These are phyloP conservation scores for Ischnura elegans DNA, from an alignment of 2,888 invertebrate species.

Conservation along the genomic window DNA sequence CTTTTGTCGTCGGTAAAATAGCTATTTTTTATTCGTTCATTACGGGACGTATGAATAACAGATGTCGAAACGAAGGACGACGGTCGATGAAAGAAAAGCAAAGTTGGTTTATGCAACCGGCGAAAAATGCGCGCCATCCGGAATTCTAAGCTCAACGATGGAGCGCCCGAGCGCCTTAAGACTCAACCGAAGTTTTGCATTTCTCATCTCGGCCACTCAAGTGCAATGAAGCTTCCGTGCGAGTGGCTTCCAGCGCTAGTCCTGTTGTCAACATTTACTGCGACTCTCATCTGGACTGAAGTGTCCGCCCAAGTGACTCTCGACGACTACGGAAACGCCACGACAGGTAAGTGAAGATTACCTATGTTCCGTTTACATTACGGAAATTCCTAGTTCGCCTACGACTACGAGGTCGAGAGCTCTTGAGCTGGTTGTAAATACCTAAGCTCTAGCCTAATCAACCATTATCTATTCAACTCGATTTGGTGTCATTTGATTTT, in stretches of 20 bases:
- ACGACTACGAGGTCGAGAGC: too few relatives aligned
- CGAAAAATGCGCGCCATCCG: background rate
- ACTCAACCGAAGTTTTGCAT: background rate
- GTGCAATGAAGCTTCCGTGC: background rate
- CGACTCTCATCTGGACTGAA: background rate
- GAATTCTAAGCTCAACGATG: background rate
- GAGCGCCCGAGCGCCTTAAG: background rate
- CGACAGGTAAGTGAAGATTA: background rate
- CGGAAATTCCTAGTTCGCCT: too few relatives aligned
- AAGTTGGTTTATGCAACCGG: background rate
- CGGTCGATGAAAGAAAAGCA: background rate
- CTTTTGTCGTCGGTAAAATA: background rate
- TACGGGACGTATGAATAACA: too few relatives aligned
- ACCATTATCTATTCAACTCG: too few relatives aligned
- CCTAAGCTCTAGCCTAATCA: too few relatives aligned
- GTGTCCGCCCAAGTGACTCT: background rate
- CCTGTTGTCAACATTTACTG: background rate
- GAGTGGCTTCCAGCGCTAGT: background rate
- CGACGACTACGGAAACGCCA: background rate
- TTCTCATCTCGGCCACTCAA: background rate
- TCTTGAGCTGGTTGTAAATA: too few relatives aligned
- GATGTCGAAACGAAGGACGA: too few relatives aligned
- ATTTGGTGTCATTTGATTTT: too few relatives aligned
- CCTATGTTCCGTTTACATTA: too few relatives aligned
- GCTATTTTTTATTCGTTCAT: too few relatives aligned